Percentiles rank a stretch among this genome's conserved stretches.
Conservation (phyloP, 2,888 invertebrate genomes). For the Archips xylosteana region DNA sequence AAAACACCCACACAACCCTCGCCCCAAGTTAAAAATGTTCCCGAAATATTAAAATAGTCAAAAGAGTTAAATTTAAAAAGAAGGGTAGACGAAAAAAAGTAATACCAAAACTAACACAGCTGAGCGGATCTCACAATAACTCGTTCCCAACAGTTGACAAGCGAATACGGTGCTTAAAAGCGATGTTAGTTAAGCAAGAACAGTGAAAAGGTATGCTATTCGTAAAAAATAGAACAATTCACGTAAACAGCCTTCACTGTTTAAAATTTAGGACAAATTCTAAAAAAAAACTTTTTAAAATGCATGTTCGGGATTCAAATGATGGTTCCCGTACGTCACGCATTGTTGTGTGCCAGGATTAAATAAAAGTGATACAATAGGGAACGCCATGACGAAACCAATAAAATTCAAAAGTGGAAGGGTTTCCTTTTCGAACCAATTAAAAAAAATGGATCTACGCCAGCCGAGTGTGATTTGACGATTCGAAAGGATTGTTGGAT, state of each 20-base stretch:
- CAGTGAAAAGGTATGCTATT: not conserved
- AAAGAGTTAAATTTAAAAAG: constrained; percentile 85
- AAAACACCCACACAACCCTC: constrained; percentile 73
- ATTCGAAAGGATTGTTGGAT: constrained; percentile 77
- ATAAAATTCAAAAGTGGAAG: constrained; percentile 78
- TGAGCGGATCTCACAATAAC: constrained; percentile 69
- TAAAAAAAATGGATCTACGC: constrained; percentile 80
- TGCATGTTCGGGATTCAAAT: constrained; percentile 55
- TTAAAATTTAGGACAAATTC: not conserved
- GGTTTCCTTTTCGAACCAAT: constrained; percentile 82
- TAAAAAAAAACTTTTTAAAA: not conserved
- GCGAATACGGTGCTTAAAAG: constrained; percentile 49
- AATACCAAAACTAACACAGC: constrained; percentile 83
- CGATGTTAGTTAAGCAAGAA: constrained; percentile 9
- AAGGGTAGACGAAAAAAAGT: constrained; percentile 70
- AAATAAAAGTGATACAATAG: constrained; percentile 70
- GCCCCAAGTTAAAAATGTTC: constrained; percentile 76
- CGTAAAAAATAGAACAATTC: not conserved
- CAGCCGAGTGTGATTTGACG: constrained; percentile 75
- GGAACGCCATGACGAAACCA: constrained; percentile 82
- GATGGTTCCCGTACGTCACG: constrained; percentile 53
- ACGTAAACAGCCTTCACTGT: not conserved
- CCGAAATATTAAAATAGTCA: constrained; percentile 84
- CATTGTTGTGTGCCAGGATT: constrained; percentile 57
- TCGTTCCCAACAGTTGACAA: constrained; percentile 53